Conservation (phyloP, 2,888 invertebrate species). For the Rotaria magnacalcarata region DNA sequence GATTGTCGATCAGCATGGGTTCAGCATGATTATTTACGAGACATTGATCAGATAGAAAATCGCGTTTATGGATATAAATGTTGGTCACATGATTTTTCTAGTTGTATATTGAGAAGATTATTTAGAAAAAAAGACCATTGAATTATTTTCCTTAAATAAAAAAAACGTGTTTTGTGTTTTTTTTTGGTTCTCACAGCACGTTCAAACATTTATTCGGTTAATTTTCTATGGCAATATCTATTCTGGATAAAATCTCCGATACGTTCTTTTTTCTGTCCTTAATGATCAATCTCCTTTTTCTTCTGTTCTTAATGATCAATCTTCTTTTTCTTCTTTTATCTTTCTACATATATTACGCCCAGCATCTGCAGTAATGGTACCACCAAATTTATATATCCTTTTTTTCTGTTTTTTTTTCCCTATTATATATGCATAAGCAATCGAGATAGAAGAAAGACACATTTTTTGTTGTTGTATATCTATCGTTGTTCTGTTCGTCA, state of each 20-base stretch:
- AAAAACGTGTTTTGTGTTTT: no score
- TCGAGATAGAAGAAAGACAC: background rate
- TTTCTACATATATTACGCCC: no score
- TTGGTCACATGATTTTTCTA: background rate
- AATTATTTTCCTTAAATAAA: no score
- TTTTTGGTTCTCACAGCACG: no score
- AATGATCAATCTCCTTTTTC: background rate
- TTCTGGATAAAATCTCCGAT: background rate
- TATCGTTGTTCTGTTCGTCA: background rate
- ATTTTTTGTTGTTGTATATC: background rate
- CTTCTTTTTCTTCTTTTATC: background rate
- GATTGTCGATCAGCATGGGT: conserved; percentile 13
- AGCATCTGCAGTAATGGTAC: background rate
- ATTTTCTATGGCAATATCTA: background rate
- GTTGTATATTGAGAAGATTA: background rate
- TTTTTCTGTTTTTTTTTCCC: background rate
- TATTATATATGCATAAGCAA: background rate
- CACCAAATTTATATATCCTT: background rate
- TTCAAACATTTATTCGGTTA: background rate
- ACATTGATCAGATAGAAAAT: background rate
- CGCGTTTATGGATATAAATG: conserved; percentile 22
- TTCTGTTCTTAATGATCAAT: conserved; percentile 17
- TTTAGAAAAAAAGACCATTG: no score
- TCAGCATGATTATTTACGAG: background rate
- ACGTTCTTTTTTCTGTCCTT: background rate